A percentile compares a stretch with the other conserved stretches of the same genome.
Conservation (phyloP, 2,113 vertebrate species). For the Lophura nycthemera region DNA sequence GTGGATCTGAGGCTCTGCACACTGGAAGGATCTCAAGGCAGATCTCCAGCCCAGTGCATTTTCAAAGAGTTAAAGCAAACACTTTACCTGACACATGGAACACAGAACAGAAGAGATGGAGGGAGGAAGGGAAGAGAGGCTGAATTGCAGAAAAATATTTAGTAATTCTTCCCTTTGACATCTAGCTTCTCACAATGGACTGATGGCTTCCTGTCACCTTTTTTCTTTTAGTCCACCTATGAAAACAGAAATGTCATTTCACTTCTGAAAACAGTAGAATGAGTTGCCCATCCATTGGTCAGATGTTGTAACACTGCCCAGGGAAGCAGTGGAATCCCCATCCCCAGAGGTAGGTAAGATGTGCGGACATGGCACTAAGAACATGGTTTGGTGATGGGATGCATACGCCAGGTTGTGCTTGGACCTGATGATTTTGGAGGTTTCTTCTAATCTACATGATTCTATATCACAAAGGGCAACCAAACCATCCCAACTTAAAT, state of each 20-base stretch:
- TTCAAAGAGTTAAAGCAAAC: background rate
- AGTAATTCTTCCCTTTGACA: background rate
- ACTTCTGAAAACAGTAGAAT: background rate
- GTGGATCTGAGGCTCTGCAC: background rate
- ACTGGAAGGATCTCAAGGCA: background rate
- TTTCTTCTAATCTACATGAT: background rate
- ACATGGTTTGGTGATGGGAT: background rate
- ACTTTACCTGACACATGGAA: background rate
- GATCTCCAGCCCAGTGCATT: background rate
- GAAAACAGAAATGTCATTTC: rapidly evolving
- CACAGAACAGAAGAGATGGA: background rate
- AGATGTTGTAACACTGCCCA: background rate
- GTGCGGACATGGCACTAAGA: background rate
- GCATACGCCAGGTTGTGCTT: background rate
- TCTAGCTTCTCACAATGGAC: background rate
- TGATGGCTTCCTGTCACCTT: background rate
- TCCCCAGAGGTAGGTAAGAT: background rate
- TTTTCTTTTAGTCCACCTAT: background rate
- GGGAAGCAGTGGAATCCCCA: background rate
- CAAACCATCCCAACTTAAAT: background rate
- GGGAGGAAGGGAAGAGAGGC: background rate
- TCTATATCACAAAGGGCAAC: background rate
- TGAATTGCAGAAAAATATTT: background rate
- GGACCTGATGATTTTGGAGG: background rate
- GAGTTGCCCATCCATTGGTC: rapidly evolving